phyloP scores from a whole-genome alignment of 2,888 invertebrate genomes.

The Eilema depressum region DNA sequence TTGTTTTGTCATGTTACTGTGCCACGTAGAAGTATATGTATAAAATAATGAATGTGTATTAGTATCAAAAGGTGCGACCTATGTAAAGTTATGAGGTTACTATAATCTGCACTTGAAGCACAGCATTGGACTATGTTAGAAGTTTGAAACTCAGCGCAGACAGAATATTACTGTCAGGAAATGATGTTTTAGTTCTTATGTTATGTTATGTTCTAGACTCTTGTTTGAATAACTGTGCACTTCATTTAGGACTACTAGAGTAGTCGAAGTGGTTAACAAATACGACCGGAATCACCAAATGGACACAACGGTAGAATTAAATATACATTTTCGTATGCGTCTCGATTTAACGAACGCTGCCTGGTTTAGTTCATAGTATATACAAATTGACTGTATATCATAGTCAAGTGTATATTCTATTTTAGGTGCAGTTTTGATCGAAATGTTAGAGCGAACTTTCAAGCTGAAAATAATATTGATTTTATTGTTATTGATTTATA shows the following conservation, averaged over 20 bases:
- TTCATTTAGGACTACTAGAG: no score
- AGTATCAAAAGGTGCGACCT: background rate
- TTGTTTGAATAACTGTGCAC: no score
- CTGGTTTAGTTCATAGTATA: background rate
- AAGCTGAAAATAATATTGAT: no score
- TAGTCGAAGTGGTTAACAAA: no score
- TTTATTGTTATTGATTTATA: no score
- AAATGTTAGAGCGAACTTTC: no score
- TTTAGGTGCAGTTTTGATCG: no score
- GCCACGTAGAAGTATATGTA: background rate
- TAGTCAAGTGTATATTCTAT: no score
- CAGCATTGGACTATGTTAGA: background rate
- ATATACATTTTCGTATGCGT: background rate
- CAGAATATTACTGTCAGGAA: background rate
- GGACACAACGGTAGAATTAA: background rate
- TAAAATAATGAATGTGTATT: constrained; percentile 2
- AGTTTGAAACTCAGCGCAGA: background rate
- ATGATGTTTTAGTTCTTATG: no score
- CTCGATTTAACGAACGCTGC: no score
- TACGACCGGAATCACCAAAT: no score
- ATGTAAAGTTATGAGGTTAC: background rate
- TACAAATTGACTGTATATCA: background rate
- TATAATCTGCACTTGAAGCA: background rate
- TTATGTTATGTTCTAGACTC: no score
- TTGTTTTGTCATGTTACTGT: background rate